These are phyloP conservation scores for Dromiciops gliroides DNA, from an alignment of 2,113 vertebrate genomes.

Conservation along the genomic window DNA sequence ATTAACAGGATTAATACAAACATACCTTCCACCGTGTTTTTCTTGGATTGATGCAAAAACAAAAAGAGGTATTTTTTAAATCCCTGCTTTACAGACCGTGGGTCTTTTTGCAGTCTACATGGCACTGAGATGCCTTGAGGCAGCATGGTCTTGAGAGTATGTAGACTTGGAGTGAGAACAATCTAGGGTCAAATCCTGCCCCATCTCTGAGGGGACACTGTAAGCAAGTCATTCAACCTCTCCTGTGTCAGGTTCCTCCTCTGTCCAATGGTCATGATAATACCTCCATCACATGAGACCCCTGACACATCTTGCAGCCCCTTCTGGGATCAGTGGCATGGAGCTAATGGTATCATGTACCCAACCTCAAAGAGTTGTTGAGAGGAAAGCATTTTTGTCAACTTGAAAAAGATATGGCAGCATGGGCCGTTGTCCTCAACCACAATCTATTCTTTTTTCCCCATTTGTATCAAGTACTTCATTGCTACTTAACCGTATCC, in stretches of 20 bases:
- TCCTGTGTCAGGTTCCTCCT: background rate
- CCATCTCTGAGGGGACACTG: background rate
- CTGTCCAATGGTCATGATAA: background rate
- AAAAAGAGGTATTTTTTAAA: background rate
- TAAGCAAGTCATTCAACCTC: background rate
- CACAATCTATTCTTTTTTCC: background rate
- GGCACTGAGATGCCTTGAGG: no score
- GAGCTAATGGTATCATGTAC: background rate
- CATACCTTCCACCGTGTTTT: background rate
- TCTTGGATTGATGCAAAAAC: background rate
- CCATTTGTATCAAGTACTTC: background rate
- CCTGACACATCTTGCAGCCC: background rate
- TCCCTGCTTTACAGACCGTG: background rate
- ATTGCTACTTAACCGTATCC: background rate
- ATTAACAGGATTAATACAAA: background rate
- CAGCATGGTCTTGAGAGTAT: background rate
- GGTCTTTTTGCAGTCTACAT: no score
- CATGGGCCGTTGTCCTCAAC: background rate
- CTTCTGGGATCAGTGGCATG: background rate
- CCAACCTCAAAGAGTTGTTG: background rate
- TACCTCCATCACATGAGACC: background rate
- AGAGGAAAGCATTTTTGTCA: background rate
- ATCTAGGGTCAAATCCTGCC: background rate
- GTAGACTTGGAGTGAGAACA: background rate
- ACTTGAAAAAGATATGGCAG: background rate